phyloP scores from a whole-genome alignment of 2,113 vertebrate genomes.

The Camelus dromedarius region DNA sequence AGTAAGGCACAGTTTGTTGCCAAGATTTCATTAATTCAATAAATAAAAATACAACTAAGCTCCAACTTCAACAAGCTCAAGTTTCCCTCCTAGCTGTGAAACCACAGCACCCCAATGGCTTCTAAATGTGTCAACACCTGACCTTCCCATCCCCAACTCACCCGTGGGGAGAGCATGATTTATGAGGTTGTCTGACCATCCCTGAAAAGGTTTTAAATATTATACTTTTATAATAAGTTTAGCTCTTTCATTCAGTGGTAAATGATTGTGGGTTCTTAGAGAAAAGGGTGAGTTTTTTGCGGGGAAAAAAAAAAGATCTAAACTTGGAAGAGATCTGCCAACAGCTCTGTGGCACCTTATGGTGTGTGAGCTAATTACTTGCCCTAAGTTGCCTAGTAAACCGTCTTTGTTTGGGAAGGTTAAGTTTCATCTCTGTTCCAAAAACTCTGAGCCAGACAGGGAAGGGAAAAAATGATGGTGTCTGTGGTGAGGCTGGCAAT shows the following conservation, averaged over 20 bases:
- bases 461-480: constrained; percentile 84
- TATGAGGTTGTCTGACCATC: constrained; percentile 77
- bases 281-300: constrained; percentile 55
- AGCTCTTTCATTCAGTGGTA: constrained; percentile 53
- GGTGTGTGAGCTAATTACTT: constrained; percentile 82
- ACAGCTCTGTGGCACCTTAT: constrained; percentile 55
- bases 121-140: constrained; percentile 82
- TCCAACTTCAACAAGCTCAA: constrained; percentile 81
- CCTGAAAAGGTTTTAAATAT: constrained; percentile 73
- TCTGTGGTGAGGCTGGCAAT: constrained; percentile 62
- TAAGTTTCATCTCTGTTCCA: constrained; percentile 80
- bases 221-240: constrained; percentile 68
- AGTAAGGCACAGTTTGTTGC: constrained; percentile 67
- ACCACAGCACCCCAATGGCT: constrained; percentile 76
- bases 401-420: constrained; percentile 80
- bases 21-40: constrained; percentile 80
- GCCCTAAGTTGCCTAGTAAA: constrained; percentile 85
- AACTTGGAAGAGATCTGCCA: constrained; percentile 63
- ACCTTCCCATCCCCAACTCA: constrained; percentile 71
- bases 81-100: constrained; percentile 77
- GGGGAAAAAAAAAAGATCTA: not conserved
- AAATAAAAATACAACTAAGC: constrained; percentile 79
- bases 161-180: constrained; percentile 73
- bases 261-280: constrained; percentile 56
- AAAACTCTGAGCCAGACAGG: constrained; percentile 81